phyloP scores from a whole-genome alignment of 1,140 invertebrate genomes.

The Nasonia vitripennis region DNA sequence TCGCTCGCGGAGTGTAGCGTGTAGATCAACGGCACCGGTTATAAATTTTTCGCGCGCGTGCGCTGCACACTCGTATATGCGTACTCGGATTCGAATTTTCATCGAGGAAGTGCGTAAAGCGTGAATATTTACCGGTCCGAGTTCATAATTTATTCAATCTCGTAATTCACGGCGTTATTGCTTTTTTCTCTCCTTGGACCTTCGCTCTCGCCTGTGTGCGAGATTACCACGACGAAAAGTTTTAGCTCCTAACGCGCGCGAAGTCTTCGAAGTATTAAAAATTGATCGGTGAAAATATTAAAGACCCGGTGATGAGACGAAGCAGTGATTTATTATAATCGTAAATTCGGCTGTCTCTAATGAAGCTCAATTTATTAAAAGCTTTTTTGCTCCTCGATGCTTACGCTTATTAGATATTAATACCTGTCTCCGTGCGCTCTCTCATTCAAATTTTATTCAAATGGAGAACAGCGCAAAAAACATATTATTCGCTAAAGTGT shows the following conservation, averaged over 20 bases:
- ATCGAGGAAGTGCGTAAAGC: not conserved
- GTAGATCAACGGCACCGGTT: not conserved
- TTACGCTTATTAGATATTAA: not conserved
- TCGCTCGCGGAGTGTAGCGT: not conserved
- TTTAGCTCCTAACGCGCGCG: not conserved
- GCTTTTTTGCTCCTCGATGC: not conserved
- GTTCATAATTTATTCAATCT: not conserved
- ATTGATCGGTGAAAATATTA: not conserved
- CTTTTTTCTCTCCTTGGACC: not conserved
- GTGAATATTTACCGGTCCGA: not conserved
- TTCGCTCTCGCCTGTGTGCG: not conserved
- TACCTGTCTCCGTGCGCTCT: not conserved
- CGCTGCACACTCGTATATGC: not conserved
- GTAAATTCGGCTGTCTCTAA: not conserved
- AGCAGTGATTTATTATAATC: not conserved
- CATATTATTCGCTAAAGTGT: not conserved
- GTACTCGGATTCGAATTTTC: not conserved
- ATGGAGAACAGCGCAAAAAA: not conserved
- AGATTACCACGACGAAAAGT: not conserved
- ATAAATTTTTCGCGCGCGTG: not conserved
- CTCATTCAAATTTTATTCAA: constrained; percentile 1
- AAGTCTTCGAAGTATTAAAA: not conserved
- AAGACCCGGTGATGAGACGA: not conserved
- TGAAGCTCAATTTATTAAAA: not conserved
- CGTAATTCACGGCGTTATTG: not conserved